Conservation (phyloP, 1,140 invertebrate species). For the Hyles vespertilio region DNA sequence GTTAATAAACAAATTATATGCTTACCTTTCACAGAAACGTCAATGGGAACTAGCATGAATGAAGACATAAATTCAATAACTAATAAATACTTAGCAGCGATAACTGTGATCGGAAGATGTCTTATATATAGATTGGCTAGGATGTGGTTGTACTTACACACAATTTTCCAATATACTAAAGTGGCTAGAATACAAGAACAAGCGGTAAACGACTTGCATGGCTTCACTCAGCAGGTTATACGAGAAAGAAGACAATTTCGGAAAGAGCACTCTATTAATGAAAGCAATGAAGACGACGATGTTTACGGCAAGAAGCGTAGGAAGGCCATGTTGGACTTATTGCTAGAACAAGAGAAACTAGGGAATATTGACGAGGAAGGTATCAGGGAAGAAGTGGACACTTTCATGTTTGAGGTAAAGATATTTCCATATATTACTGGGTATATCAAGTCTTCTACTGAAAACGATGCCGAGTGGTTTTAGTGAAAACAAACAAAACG, state of each 20-base stretch:
- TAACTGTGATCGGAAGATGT: conserved; percentile 12
- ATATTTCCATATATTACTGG: not conserved
- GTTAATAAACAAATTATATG: too few species aligned
- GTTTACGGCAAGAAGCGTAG: conserved; percentile 4
- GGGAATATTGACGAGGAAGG: conserved; percentile 22
- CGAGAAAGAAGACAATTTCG: conserved; percentile 15
- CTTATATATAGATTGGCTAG: conserved; percentile 9
- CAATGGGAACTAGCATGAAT: conserved; percentile 18
- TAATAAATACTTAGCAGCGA: conserved; percentile 19
- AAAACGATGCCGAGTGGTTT: too few species aligned
- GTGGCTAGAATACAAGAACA: not conserved
- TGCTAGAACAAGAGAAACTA: conserved; percentile 24
- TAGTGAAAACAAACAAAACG: too few species aligned
- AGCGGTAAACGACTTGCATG: conserved; percentile 15
- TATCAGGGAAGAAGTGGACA: conserved; percentile 30
- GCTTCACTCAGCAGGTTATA: conserved; percentile 27
- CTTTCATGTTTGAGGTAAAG: conserved; percentile 28
- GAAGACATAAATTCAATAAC: conserved; percentile 14
- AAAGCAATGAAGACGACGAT: conserved; percentile 1
- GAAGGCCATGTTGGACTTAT: conserved; percentile 26
- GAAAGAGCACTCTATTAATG: not conserved
- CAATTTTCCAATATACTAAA: conserved; percentile 15
- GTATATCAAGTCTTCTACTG: not conserved
- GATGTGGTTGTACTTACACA: conserved; percentile 12
- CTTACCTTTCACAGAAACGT: conserved; percentile 14